These are phyloP conservation scores for Alaudala cheleensis DNA, from an alignment of 2,113 vertebrate species.

Conservation along the genomic window DNA sequence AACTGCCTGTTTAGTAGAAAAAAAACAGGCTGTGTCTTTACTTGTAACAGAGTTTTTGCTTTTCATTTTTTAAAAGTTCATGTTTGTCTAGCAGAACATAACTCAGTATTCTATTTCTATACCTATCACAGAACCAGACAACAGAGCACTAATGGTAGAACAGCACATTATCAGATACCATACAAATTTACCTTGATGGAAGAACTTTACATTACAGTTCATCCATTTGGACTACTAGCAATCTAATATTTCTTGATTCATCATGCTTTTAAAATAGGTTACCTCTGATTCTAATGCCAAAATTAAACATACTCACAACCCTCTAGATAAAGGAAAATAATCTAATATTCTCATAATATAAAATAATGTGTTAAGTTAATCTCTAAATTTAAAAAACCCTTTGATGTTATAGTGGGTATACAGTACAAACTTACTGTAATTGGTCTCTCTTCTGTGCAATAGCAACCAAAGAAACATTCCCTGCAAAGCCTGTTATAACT, in stretches of 20 bases:
- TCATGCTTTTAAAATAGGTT: neutral
- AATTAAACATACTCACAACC: neutral
- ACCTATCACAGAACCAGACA: neutral
- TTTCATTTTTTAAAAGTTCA: neutral
- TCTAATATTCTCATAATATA: neutral
- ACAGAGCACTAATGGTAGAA: neutral
- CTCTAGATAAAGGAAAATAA: neutral
- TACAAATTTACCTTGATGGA: neutral
- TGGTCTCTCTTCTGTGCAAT: neutral
- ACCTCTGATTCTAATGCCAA: neutral
- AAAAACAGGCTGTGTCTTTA: neutral
- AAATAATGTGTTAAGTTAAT: neutral
- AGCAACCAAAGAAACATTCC: neutral
- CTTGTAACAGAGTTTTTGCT: neutral
- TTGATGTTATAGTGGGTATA: neutral
- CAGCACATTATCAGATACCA: neutral
- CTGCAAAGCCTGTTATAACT: neutral
- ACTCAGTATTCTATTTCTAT: neutral
- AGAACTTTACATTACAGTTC: neutral
- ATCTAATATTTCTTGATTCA: neutral
- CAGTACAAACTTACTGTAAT: neutral
- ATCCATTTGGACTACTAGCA: neutral
- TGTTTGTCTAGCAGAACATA: neutral
- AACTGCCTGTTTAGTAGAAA: neutral
- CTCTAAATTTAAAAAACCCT: neutral